Evolutionary conservation across 2,888 invertebrate species (phyloP).

Genomic region (Prostheceraeus crozeri): DNA sequence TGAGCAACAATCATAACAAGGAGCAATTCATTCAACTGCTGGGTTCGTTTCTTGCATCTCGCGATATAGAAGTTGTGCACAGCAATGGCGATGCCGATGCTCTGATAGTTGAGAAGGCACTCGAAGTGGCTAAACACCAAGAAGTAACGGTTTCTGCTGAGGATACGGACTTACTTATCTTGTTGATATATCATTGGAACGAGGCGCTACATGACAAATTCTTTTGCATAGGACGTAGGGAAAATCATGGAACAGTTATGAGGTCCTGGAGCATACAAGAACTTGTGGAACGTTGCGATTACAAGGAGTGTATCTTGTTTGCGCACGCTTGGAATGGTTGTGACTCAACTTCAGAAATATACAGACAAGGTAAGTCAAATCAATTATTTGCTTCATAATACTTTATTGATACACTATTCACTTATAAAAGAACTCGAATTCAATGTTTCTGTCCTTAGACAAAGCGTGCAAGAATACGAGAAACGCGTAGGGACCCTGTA

Average conservation of each 20-base stretch:
- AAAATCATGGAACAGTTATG: no score
- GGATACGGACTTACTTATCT: neutral
- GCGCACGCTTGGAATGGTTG: conserved; percentile 7
- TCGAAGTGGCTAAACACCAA: neutral
- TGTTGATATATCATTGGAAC: conserved; percentile 12
- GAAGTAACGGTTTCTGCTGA: conserved; percentile 13
- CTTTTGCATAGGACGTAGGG: neutral
- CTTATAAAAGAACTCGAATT: no score
- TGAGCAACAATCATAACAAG: conserved; percentile 4
- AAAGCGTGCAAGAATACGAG: no score
- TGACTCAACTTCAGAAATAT: neutral
- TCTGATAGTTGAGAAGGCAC: neutral
- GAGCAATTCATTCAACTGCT: conserved; percentile 22
- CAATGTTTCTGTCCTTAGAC: no score
- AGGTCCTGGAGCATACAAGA: no score
- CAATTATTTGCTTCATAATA: neutral
- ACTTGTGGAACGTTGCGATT: no score
- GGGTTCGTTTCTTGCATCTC: no score
- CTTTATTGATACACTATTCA: no score
- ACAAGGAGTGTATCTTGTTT: conserved; percentile 20
- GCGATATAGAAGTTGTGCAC: no score
- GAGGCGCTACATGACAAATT: neutral
- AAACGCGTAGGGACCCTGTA: no score
- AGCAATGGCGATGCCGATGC: conserved; percentile 7
- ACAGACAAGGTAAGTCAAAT: no score